Conservation (phyloP, 2,113 vertebrate species). For the Carassius carassius region DNA sequence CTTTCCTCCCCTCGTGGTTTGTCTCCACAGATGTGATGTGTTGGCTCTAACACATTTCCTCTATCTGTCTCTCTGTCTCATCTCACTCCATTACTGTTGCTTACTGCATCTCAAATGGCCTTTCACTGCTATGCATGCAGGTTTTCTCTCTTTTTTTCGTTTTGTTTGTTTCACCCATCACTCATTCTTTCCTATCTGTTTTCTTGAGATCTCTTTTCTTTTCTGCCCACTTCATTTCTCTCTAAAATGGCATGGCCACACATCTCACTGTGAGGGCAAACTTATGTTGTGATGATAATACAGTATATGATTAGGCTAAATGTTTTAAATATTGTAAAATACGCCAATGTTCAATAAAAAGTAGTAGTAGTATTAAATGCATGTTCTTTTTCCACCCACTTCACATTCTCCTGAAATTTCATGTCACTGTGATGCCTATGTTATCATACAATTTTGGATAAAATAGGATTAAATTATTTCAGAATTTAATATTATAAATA, state of each 20-base stretch:
- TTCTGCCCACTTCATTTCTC: not conserved
- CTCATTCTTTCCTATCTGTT: not conserved
- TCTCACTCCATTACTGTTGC: constrained; percentile 21
- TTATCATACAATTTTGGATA: not conserved
- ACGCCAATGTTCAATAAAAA: not conserved
- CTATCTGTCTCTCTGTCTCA: constrained; percentile 12
- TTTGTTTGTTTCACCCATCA: constrained; percentile 14
- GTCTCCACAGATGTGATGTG: constrained; percentile 18
- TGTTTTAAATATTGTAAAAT: not conserved
- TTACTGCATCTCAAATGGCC: not conserved
- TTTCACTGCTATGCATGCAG: not conserved
- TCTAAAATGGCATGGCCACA: not conserved
- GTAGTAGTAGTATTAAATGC: not conserved
- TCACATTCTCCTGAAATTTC: not conserved
- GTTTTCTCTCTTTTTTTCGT: not conserved
- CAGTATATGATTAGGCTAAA: not conserved
- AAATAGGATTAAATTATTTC: not conserved
- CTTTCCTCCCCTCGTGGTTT: constrained; percentile 54
- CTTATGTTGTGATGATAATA: not conserved
- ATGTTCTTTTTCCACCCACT: not conserved
- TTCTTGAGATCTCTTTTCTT: constrained; percentile 2
- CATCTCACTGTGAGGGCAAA: not conserved
- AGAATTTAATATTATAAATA: not conserved
- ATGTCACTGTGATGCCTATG: too few relatives aligned
- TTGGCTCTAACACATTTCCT: constrained; percentile 29